Evolutionary conservation across 2,888 invertebrate species (phyloP), one percentile per base, ranked within the genome.

Genomic region (Morpho achilles): DNA sequence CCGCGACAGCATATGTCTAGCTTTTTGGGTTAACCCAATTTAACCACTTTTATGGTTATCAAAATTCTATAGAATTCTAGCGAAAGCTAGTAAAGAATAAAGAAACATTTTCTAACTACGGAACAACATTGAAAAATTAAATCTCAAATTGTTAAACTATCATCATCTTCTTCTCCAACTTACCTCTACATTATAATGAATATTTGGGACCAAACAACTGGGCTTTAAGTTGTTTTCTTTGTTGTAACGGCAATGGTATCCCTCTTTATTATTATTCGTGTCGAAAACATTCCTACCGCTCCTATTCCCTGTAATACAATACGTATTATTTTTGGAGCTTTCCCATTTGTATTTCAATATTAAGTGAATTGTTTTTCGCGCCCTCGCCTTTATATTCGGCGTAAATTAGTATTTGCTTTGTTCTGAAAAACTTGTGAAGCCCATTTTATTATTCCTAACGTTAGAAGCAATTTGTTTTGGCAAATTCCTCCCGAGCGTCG

Each of bases 201-300:
- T 82, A 78, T 82, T 82, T 77, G 73, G 79, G 70, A 71, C 70
- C 73, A 74, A 76, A 79, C 72, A 79, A 76, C 76, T 78, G 75
- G 75, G 75, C 73, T 69, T 70, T 74, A 76, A 78, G 72, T 70
- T 68, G 73, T 69, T 73, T 74, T 76, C 75, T 80, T 82, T 82
- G 80, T 83, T 80, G 74, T 58, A 61, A 62, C 59, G 52, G 63
- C 65, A 63, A 75, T 74, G 72, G 72, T 69, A 70, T 70, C 71
- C 73, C 75, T 73, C 76, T 75, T 75, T 76, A 77, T 80, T 80
- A 80, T 82, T 79, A 80, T 79, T 78, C 75, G 72, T 75, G 71
- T 69, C 73, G 71, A 75, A 77, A 80, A 78, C 77, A 80, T 76
- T 76, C 73, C 74, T 58, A 66, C 23, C 56, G 51, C 53, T 53